Evolutionary conservation across 2,113 vertebrate genomes (phyloP), one percentile per base, ranked within the genome.

Genomic region (Gallinago paraguaiae): DNA sequence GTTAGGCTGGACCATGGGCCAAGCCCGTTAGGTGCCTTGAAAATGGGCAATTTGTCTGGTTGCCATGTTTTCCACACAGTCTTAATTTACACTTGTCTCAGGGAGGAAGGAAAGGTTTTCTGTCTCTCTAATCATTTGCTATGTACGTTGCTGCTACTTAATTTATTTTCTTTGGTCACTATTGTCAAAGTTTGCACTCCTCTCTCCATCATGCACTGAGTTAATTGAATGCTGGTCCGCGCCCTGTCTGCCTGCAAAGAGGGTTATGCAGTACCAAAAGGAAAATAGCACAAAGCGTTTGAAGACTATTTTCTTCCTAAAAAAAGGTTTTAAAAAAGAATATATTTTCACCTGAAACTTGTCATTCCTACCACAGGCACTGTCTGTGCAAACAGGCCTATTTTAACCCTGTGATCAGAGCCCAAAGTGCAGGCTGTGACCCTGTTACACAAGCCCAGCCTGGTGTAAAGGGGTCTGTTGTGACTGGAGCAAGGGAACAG

Each of bases 141-240:
- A 5, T 43, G 35, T 43, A 53, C 6, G 12, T 50, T 84, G 68
- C 53, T 92, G 51, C 65, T 37, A 80, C 88, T 54, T 59, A 57
- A 69, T 94, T 75, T 96, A 22, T 82, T 88, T 92, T 90, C 60
- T 91, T 65, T 90, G 65, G 53, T 61, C 46, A 16, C 41, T 81
- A 2, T 37, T 93, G 88, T 81, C 59, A 35, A 64, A 30, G 50
- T 67, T 33, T n/a, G 76, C 53, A 18, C 64, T 88, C 72, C 76
- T 75, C 71, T 88, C 75, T 93, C 79, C 48, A 9, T 90, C 71
- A 59, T 18, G 50, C 25, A 8, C 7, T 0, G 35, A 74, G 41
- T 54, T 76, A 70, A 80, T 3, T 35, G 80, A 78, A 54, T 56
- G 68, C 70, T 60, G 67, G 59, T 27, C 13, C 71, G 12, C 39